Percentiles rank a stretch among this genome's conserved stretches.
phyloP scores from a whole-genome alignment of 2,797 vertebrate genomes.

The Centropyge bicolor region DNA sequence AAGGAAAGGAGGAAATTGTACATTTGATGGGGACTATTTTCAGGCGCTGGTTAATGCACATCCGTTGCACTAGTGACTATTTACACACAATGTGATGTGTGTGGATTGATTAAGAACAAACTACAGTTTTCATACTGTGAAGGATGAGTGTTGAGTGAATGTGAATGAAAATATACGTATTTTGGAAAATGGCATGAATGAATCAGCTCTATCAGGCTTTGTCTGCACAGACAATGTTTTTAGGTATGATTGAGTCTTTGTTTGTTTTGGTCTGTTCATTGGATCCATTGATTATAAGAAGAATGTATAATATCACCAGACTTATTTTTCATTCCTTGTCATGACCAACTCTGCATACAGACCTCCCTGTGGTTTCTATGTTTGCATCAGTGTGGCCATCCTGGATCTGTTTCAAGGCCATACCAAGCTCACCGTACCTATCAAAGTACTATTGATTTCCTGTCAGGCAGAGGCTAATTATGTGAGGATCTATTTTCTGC shows the following conservation, averaged over 20 bases:
- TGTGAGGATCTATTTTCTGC: slow-evolving; percentile 7
- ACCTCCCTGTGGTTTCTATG: background rate
- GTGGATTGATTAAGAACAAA: background rate
- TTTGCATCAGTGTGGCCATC: background rate
- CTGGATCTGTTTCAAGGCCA: background rate
- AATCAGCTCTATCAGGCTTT: background rate
- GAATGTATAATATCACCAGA: background rate
- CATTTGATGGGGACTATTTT: background rate
- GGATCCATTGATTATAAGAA: background rate
- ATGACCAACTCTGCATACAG: background rate
- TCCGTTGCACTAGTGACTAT: too few relatives aligned
- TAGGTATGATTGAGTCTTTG: too few relatives aligned
- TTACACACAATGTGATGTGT: background rate
- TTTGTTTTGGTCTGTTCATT: background rate
- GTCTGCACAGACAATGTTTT: background rate
- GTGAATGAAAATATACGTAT: too few relatives aligned
- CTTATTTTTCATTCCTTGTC: background rate
- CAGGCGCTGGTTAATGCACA: background rate
- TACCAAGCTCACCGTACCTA: background rate
- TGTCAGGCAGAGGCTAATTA: slow-evolving; percentile 16
- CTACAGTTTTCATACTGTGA: background rate
- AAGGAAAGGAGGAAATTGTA: background rate
- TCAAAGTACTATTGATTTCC: slow-evolving; percentile 2
- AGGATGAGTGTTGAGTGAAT: too few relatives aligned
- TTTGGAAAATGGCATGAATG: background rate